Percentiles rank a stretch among this genome's conserved stretches.
phyloP scores from a whole-genome alignment of 2,113 vertebrate species.

The Trogon melanurus region DNA sequence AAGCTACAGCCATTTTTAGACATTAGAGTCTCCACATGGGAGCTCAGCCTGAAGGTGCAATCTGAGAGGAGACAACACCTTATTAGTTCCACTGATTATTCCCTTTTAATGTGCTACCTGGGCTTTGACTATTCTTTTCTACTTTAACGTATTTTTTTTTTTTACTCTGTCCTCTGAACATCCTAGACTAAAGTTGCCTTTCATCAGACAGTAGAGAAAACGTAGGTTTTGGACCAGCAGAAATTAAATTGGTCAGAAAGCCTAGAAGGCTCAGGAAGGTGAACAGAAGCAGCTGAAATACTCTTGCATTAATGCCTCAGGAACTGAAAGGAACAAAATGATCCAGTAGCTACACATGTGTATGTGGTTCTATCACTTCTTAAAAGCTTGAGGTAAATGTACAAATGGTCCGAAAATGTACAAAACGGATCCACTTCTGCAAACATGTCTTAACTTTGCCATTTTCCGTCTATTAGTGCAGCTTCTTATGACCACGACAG shows the following conservation, averaged over 20 bases:
- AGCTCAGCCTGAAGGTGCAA: background rate
- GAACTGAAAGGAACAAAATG: background rate
- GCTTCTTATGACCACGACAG: background rate
- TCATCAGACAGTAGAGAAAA: background rate
- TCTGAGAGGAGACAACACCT: background rate
- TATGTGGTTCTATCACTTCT: background rate
- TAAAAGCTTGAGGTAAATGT: background rate
- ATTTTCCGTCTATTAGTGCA: background rate
- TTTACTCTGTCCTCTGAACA: background rate
- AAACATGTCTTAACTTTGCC: background rate
- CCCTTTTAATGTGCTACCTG: background rate
- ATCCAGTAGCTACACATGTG: background rate
- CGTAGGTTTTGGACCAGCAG: background rate
- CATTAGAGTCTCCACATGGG: background rate
- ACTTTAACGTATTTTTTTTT: background rate
- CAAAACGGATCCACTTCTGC: background rate
- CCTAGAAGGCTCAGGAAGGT: background rate
- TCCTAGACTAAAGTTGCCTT: background rate
- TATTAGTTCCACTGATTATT: background rate
- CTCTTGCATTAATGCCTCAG: background rate
- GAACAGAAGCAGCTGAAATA: background rate
- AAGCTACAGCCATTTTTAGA: background rate
- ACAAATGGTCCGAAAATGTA: background rate
- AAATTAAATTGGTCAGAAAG: background rate
- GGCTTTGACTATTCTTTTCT: background rate